Evolutionary conservation across 2,888 invertebrate species (phyloP).

Genomic region (Galerucella calmariensis): DNA sequence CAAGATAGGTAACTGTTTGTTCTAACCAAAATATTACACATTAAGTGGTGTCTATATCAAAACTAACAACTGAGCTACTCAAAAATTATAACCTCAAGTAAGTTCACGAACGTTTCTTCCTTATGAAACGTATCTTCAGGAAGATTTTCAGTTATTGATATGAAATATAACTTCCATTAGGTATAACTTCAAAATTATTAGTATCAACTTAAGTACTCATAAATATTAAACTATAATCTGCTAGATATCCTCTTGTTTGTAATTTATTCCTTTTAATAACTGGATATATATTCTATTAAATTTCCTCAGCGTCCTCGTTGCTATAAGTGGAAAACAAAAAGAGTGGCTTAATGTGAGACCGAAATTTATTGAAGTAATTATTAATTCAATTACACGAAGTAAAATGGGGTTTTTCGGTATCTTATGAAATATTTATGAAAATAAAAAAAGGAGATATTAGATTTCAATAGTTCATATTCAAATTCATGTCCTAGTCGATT

Average conservation of each 20-base stretch:
- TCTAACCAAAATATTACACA: too few species aligned
- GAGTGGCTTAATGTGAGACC: constrained; percentile 1
- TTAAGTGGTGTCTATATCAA: too few species aligned
- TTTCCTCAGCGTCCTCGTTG: constrained; percentile 1
- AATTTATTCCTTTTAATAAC: constrained; percentile 18
- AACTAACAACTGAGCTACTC: too few species aligned
- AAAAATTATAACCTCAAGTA: too few species aligned
- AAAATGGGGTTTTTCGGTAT: neutral
- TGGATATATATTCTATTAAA: constrained; percentile 5
- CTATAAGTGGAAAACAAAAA: constrained; percentile 8
- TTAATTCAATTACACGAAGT: neutral
- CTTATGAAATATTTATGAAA: neutral
- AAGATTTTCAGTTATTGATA: neutral
- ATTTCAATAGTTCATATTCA: too few species aligned
- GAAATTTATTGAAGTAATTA: constrained; percentile 10
- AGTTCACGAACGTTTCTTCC: too few species aligned
- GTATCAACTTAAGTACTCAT: neutral
- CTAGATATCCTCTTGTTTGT: constrained; percentile 2
- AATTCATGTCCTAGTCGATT: too few species aligned
- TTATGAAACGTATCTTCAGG: neutral
- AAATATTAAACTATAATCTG: constrained; percentile 2
- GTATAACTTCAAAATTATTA: too few species aligned
- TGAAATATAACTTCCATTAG: neutral
- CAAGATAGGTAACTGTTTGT: too few species aligned
- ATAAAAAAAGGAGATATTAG: neutral